These are phyloP conservation scores for Thumatha senex DNA, from an alignment of 2,888 invertebrate genomes.

Conservation along the genomic window DNA sequence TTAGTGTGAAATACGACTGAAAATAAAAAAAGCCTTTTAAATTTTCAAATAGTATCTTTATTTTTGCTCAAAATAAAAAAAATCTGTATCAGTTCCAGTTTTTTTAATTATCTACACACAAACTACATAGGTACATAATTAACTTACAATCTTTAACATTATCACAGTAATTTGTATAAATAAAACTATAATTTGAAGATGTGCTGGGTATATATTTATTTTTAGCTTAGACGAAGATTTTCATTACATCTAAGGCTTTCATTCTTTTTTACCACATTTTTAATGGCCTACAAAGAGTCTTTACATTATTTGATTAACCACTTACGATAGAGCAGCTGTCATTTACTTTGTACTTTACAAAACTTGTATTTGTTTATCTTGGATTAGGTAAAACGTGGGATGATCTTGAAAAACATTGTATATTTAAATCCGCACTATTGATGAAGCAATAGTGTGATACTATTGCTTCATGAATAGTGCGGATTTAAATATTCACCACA, in stretches of 20 bases:
- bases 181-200: constrained; percentile 10
- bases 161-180: constrained; percentile 45
- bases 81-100: constrained; percentile 1
- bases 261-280: not conserved
- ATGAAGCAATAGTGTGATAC: no score
- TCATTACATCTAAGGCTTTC: not conserved
- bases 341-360: no score
- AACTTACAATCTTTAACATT: constrained; percentile 41
- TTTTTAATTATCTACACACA: constrained; percentile 14
- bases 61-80: constrained; percentile 10
- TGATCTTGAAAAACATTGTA: no score
- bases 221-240: not conserved
- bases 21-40: not conserved
- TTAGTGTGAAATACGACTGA: no score
- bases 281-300: no score
- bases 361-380: no score
- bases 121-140: constrained; percentile 15
- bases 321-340: no score
- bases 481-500: no score
- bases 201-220: constrained; percentile 18
- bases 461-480: no score
- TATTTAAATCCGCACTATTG: no score
- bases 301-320: no score
- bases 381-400: no score
- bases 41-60: constrained; percentile 24